Conservation (phyloP, 1,140 invertebrate species). For the Oscheius sp. region DNA sequence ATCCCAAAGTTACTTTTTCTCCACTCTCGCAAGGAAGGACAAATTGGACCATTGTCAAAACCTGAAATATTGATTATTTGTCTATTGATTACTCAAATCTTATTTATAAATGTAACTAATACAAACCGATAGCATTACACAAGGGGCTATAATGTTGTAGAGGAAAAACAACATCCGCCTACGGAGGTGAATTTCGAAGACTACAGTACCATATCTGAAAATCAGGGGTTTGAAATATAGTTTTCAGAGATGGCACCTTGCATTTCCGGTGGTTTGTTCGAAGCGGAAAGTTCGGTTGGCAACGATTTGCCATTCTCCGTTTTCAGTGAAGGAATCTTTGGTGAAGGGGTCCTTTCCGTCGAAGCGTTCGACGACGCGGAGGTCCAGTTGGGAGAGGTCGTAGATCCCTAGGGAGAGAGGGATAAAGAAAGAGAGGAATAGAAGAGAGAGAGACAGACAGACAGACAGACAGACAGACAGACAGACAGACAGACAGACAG, state of each 20-base stretch:
- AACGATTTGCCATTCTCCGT: constrained; percentile 45
- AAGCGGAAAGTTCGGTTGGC: constrained; percentile 29
- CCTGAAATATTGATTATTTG: constrained; percentile 15
- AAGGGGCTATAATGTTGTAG: constrained; percentile 83
- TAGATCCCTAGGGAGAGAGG: constrained; percentile 70
- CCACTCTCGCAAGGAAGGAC: constrained; percentile 85
- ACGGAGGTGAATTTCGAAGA: constrained; percentile 57
- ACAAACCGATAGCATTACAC: constrained; percentile 60
- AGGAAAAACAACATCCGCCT: constrained; percentile 81
- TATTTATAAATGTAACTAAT: not conserved
- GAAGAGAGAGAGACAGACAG: too few species aligned
- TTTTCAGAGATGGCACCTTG: constrained; percentile 11
- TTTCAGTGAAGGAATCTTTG: constrained; percentile 39
- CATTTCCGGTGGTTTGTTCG: constrained; percentile 12
- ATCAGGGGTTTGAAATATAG: not conserved
- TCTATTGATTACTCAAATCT: too few species aligned
- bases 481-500: not conserved
- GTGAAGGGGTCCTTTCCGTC: constrained; percentile 42
- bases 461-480: not conserved
- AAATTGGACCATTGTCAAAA: constrained; percentile 65
- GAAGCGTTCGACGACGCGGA: constrained; percentile 35
- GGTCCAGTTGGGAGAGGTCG: constrained; percentile 64
- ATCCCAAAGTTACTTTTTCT: constrained; percentile 74
- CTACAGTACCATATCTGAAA: constrained; percentile 23
- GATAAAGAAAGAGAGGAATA: not conserved